Conservation (phyloP, 2,888 invertebrate species). For the Sinotaia quadrata region DNA sequence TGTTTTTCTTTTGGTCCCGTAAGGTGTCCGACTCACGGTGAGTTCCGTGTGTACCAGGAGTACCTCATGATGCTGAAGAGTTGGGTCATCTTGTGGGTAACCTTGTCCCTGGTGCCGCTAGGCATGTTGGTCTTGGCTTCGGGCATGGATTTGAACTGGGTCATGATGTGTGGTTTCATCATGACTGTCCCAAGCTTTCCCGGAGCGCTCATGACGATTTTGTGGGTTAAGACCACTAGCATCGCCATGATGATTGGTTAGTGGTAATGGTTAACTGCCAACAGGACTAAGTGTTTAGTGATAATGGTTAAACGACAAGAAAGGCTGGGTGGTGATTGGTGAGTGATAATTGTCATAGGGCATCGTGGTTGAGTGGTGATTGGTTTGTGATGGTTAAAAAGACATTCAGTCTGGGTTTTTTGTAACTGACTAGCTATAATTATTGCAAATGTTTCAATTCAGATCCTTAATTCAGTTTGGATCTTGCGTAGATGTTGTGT, state of each 20-base stretch:
- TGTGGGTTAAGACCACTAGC: constrained; percentile 61
- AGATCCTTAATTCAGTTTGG: too few species aligned
- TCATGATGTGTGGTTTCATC: constrained; percentile 57
- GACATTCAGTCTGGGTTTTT: too few species aligned
- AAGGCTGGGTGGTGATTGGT: too few species aligned
- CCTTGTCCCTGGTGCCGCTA: constrained; percentile 59
- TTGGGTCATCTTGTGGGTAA: constrained; percentile 67
- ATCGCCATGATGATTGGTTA: constrained; percentile 56
- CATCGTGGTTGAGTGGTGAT: too few species aligned
- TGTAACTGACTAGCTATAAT: too few species aligned
- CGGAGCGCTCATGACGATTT: constrained; percentile 57
- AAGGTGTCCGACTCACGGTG: constrained; percentile 36
- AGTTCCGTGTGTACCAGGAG: constrained; percentile 46
- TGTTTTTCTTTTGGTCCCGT: neutral
- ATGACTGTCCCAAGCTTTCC: constrained; percentile 62
- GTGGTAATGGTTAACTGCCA: neutral
- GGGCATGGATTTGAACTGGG: constrained; percentile 63
- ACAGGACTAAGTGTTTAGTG: too few species aligned
- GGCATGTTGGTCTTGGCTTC: constrained; percentile 52
- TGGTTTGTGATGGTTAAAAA: too few species aligned
- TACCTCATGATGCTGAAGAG: constrained; percentile 57
- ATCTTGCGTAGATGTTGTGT: too few species aligned
- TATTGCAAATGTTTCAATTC: too few species aligned
- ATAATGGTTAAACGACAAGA: too few species aligned
- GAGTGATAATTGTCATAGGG: too few species aligned